Base-by-base conservation (phyloP, 2,113 vertebrate species). In the Micromys minutus region DNA sequence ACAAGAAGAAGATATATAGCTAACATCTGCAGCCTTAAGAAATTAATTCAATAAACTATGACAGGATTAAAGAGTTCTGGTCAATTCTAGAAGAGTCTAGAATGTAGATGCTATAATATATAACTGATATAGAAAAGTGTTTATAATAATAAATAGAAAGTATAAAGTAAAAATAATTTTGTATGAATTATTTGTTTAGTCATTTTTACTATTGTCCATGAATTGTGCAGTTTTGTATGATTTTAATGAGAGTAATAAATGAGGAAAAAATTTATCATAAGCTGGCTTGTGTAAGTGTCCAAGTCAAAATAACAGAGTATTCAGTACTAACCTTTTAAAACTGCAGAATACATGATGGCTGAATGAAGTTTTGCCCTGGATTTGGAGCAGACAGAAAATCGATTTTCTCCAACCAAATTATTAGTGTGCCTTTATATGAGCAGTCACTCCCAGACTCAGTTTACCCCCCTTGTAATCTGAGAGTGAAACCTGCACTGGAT, bases 221-320 rank as follows among this genome's bases (percentile, higher is more conserved):
- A 74, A 79, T 55, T 74, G 55, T 85, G 2, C n/a, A 63, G 13
- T 67, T 92, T 67, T 52, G 50, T 84, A 67, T 94, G 0, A 92
- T 39, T 85, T 88, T 77, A 42, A 87, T 61, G 86, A 63, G 52
- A 83, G 29, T 75, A 31, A 91, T 55, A 47, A 57, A 52, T 74
- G 71, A 84, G 93, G 61, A 92, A 55, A 65, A 21, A 75, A 61
- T 90, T 7, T 6, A 63, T 75, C 22, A 77, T 5, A 47, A 87
- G 12, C n/a, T 50, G 75, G 24, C 63, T 65, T 87, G 50, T n/a
- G 42, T 55, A 90, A 83, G 15, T 21, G 10, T 67, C 52, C 12
- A 75, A 87, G 21, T 67, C 55, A 93, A 90, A 83, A 83, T 69
- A 87, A 31, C 22, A 87, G 39, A n/a, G 26, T 59, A 74, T 93